phyloP scores from a whole-genome alignment of 2,888 invertebrate genomes.

The Magallana nippona region DNA sequence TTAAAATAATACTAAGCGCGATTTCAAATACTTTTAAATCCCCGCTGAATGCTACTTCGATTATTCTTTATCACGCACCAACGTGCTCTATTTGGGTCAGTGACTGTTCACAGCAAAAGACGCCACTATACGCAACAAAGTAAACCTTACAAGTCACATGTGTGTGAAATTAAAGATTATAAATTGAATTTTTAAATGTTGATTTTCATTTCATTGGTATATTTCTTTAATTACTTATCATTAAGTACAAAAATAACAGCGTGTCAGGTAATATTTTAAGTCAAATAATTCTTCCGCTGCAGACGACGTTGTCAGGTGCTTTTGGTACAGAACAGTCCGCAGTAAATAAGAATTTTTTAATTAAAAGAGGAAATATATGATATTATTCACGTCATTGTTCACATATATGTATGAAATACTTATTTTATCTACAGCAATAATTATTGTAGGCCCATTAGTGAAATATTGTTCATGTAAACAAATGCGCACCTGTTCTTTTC shows the following conservation, averaged over 20 bases:
- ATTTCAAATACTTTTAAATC: constrained; percentile 30
- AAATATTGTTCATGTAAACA: background rate
- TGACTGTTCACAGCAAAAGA: constrained; percentile 49
- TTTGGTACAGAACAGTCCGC: no score
- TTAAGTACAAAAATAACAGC: no score
- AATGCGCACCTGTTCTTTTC: background rate
- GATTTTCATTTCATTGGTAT: background rate
- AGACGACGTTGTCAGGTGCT: constrained; percentile 23
- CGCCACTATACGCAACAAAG: constrained; percentile 47
- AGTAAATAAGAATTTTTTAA: no score
- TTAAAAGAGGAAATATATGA: no score
- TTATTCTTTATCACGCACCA: constrained; percentile 8
- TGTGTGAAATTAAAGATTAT: background rate
- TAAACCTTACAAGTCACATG: constrained; percentile 28
- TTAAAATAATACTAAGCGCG: constrained; percentile 20
- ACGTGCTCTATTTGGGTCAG: constrained; percentile 28
- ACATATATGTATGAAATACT: no score
- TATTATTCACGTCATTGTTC: no score
- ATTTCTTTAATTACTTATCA: no score
- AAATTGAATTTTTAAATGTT: background rate
- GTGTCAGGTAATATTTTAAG: background rate
- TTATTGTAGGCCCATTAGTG: background rate
- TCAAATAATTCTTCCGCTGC: constrained; percentile 1
- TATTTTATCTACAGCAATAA: no score
- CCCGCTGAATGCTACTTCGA: constrained; percentile 29